phyloP scores from a whole-genome alignment of 2,797 vertebrate species.

The Phalanger gymnotis region DNA sequence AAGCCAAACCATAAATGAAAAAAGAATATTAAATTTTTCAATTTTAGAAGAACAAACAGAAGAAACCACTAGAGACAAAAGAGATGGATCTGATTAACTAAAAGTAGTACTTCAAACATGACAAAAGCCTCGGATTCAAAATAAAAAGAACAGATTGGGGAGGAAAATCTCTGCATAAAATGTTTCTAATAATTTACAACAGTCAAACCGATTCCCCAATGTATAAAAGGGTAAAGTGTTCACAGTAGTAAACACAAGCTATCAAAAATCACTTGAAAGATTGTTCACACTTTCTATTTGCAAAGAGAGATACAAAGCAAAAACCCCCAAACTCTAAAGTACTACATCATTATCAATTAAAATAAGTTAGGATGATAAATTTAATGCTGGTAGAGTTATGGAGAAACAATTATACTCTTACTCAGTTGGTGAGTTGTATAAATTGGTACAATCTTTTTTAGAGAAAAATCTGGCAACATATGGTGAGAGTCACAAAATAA shows the following conservation, averaged over 20 bases:
- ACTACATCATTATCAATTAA: not conserved
- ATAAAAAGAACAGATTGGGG: not conserved
- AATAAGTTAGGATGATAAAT: not conserved
- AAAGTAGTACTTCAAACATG: not conserved
- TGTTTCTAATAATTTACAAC: not conserved
- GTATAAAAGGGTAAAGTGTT: not conserved
- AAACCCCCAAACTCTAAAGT: not conserved
- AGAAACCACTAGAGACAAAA: not conserved
- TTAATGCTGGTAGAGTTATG: not conserved
- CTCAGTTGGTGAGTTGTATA: not conserved
- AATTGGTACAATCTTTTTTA: not conserved
- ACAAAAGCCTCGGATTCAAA: not conserved
- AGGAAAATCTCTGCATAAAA: not conserved
- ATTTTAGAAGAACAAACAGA: not conserved
- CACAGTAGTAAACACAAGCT: not conserved
- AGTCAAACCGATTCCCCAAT: not conserved
- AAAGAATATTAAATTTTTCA: not conserved
- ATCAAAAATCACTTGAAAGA: not conserved
- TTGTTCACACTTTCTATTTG: not conserved
- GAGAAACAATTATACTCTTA: not conserved
- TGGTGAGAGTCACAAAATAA: not conserved
- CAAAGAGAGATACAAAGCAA: not conserved
- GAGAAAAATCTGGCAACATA: not conserved
- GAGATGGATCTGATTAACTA: not conserved
- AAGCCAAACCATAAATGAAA: not conserved